Evolutionary conservation across 2,113 vertebrate genomes (phyloP).

Genomic region (Gopherus flavomarginatus): DNA sequence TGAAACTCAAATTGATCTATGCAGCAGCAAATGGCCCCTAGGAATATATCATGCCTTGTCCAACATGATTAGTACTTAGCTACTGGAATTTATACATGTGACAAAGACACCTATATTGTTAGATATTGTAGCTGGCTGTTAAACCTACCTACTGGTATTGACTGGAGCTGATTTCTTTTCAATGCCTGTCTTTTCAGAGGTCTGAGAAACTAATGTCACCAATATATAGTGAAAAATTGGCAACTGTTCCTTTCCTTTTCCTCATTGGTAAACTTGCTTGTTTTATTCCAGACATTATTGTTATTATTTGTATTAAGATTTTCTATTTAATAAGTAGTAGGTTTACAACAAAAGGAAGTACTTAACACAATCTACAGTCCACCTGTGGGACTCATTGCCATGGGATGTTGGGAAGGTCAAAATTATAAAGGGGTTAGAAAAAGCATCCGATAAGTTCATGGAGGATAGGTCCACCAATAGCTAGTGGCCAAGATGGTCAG

Average conservation of each 20-base stretch:
- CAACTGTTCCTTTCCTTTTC: neutral
- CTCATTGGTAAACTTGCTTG: neutral
- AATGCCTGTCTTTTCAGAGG: neutral
- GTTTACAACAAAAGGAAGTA: neutral
- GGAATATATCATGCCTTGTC: constrained; percentile 31
- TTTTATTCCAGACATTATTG: neutral
- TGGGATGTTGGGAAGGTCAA: neutral
- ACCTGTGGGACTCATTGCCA: neutral
- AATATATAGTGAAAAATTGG: neutral
- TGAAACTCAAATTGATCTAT: neutral
- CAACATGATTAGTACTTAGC: constrained; percentile 3
- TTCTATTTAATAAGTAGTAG: neutral
- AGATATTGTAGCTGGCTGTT: too few species aligned
- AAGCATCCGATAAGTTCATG: neutral
- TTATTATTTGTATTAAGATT: neutral
- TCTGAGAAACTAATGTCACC: neutral
- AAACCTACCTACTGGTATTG: accelerated
- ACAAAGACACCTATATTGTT: neutral
- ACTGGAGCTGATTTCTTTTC: neutral
- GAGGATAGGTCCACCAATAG: neutral
- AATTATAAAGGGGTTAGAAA: neutral
- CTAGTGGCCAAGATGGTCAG: neutral
- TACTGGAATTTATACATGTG: neutral
- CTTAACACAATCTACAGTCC: neutral
- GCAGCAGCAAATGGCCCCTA: neutral